Base-by-base conservation (phyloP, 35 echinoderm and acorn worm species). In the Ophioderma brevispina region DNA sequence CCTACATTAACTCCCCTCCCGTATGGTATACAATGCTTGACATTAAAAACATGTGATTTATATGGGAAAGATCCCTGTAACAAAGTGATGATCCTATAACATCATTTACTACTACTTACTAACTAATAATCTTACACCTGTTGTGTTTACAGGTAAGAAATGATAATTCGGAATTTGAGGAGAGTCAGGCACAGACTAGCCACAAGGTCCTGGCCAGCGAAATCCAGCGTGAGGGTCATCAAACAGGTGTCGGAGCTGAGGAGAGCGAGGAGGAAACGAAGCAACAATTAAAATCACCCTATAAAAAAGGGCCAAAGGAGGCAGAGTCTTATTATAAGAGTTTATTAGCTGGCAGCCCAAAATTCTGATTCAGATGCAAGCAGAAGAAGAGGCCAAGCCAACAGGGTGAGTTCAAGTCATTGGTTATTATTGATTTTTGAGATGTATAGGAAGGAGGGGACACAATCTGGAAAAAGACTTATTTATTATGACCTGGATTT, bases 281-380 rank as follows among this genome's bases (percentile, higher is more conserved):
- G 32, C 83, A 85, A 18, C 52, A 59, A 55, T 64, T 40, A 37
- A 52, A 85, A 64, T 52, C 52, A 33, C 46, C 83, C 55, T 6
- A 64, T 46, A n/a, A n/a, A n/a, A n/a, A n/a, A n/a, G n/a, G n/a
- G 39, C n/a, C 83, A 36, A 49, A 37, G 5, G 83, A 85, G 35
- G 83, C 52, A 30, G 83, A 59, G 32, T 70, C 55, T 0, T 85
- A 85, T 37, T 85, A 85, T 37, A 35, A 85, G 33, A 35, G 55
- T 25, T 39, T 85, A 23, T 52, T 52, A 37, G 55, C 52, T 32
- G 52, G 83, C 25, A n/a, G n/a, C n/a, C n/a, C n/a, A n/a, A n/a
- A n/a, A 37, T 6, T 13, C 36, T 15, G 17, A 11, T 52, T 21
- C 31, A 1, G 52, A 83, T 39, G 83, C 63, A 31, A 64, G 63